phyloP scores from a whole-genome alignment of 2,888 invertebrate genomes.

The Drosophila kanekoi region DNA sequence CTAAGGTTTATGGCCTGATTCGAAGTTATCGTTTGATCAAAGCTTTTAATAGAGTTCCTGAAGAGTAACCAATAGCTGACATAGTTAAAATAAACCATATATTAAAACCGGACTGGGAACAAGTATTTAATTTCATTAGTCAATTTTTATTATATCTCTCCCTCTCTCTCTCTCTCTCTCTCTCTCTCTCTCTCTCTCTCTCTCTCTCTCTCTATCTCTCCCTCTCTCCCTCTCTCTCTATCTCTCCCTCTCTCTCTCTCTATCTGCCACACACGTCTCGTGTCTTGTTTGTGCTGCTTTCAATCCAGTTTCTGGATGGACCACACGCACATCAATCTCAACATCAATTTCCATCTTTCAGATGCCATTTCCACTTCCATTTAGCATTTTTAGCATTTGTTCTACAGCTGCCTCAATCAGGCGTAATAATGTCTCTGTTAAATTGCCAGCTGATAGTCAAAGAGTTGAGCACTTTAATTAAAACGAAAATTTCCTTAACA shows the following conservation, averaged over 20 bases:
- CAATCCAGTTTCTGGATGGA: conserved; percentile 7
- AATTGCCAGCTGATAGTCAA: conserved; percentile 57
- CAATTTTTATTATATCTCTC: neutral
- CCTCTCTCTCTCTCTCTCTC: too few species aligned
- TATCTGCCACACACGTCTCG: neutral
- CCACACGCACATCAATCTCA: conserved; percentile 61
- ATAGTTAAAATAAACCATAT: too few species aligned
- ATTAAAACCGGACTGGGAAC: too few species aligned
- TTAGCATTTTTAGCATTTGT: conserved; percentile 44
- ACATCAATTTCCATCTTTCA: conserved; percentile 51
- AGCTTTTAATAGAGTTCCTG: too few species aligned
- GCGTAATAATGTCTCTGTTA: conserved; percentile 73
- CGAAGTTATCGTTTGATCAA: too few species aligned
- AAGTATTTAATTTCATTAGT: neutral
- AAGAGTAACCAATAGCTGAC: too few species aligned
- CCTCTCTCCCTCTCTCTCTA: too few species aligned
- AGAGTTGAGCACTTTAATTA: conserved; percentile 70
- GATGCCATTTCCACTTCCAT: conserved; percentile 58
- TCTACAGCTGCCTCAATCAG: conserved; percentile 26
- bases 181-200: neutral
- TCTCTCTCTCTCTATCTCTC: too few species aligned
- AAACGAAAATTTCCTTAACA: conserved; percentile 25
- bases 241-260: too few species aligned
- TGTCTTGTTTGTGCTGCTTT: neutral
- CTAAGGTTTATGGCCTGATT: too few species aligned